A percentile compares a stretch with the other conserved stretches of the same genome.
Conservation (phyloP, 2,797 vertebrate genomes). For the Acestrorhynchus altus region DNA sequence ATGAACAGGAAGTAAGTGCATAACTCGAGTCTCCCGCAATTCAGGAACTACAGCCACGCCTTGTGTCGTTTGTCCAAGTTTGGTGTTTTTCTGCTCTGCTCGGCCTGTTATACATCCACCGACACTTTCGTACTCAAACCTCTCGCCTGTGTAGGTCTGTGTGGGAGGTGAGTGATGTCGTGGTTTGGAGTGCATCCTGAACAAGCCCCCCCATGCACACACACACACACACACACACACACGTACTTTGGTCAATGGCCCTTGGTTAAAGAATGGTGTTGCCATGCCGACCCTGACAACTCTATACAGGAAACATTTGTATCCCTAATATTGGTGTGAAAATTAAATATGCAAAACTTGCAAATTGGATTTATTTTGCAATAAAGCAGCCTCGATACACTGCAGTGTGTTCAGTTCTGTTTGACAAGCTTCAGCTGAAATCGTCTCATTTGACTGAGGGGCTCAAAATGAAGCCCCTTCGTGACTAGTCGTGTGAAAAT, state of each 20-base stretch:
- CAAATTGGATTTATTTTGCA: slow-evolving; percentile 33
- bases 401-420: background rate
- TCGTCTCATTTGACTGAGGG: background rate
- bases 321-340: slow-evolving; percentile 47
- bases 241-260: slow-evolving; percentile 6
- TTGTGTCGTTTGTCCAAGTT: background rate
- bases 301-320: slow-evolving; percentile 47
- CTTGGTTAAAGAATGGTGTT: slow-evolving; percentile 44
- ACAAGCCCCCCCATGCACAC: slow-evolving; percentile 16
- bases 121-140: background rate
- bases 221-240: background rate
- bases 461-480: slow-evolving; percentile 6
- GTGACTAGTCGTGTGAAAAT: background rate
- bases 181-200: slow-evolving; percentile 22
- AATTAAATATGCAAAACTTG: slow-evolving; percentile 30
- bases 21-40: too few species aligned
- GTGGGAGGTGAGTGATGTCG: slow-evolving; percentile 12
- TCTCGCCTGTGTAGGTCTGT: background rate
- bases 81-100: background rate
- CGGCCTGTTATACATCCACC: background rate
- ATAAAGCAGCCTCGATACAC: slow-evolving; percentile 22
- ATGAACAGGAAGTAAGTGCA: too few species aligned
- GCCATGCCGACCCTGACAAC: slow-evolving; percentile 46
- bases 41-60: too few species aligned
- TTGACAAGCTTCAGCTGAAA: background rate